phyloP scores from a whole-genome alignment of 2,888 invertebrate genomes.

The Schizaphis graminum region DNA sequence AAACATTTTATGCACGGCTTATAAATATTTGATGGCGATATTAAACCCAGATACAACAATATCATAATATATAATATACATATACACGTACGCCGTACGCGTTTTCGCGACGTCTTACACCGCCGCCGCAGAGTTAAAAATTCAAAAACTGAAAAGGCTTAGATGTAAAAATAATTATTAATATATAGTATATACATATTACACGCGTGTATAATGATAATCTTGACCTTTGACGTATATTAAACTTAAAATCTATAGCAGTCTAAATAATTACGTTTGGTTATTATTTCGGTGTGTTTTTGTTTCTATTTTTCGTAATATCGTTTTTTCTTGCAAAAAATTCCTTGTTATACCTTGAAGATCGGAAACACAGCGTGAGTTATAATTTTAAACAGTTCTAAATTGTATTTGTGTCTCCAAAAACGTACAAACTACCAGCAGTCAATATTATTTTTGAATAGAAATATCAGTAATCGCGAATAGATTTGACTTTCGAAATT shows the following conservation, averaged over 20 bases:
- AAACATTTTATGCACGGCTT: constrained; percentile 10
- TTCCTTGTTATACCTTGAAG: not conserved
- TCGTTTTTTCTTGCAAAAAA: not conserved
- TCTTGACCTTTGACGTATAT: not conserved
- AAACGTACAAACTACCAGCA: not conserved
- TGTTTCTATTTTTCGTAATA: not conserved
- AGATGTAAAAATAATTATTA: not conserved
- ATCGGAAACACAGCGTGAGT: not conserved
- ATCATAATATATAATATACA: not conserved
- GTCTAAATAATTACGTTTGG: not conserved
- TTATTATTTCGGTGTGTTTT: not conserved
- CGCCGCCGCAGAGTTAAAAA: not conserved
- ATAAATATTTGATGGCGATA: constrained; percentile 17
- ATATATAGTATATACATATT: not conserved
- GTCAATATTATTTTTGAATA: not conserved
- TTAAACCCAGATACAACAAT: not conserved
- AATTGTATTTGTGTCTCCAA: not conserved
- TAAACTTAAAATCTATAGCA: not conserved
- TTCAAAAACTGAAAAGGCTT: not conserved
- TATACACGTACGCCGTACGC: not conserved
- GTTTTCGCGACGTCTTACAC: not conserved
- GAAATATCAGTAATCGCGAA: not conserved
- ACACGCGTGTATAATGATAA: not conserved
- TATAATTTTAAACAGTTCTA: not conserved
- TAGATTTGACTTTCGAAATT: not conserved